Evolutionary conservation across 2,113 vertebrate species (phyloP), one percentile per base, ranked within the genome.

Genomic region (Reinhardtius hippoglossoides): DNA sequence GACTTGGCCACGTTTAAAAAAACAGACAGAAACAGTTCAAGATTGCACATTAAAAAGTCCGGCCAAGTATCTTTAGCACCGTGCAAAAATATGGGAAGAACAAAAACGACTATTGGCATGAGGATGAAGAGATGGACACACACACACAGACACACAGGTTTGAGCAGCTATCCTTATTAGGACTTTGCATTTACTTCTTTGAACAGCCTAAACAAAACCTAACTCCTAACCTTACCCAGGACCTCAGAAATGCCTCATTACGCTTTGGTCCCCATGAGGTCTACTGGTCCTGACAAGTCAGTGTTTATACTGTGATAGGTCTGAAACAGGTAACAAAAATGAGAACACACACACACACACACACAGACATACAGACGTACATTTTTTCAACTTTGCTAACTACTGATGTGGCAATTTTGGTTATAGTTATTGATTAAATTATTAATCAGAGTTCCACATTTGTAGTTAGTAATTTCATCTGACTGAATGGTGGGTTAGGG

Each of bases 1-100:
- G 60, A 48, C 9, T 35, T 48, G 40, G 56, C 70, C 52, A 21
- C 58, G 40, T 86, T 71, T 78, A 13, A 74, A 68, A 79, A 16
- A 18, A 78, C n/a, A 68, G 26, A 70, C 26, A 62, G 63, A 23
- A 2, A 9, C 12, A 58, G 54, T n/a, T 50, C 27, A 77, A 40
- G 40, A 62, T 23, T 73, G 52, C 18, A 52, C 20, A 56, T 61
- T 44, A 68, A 14, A 73, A 57, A 12, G 23, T 16, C 5, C 10
- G 76, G 23, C 15, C 40, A 59, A 56, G 15, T 20, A 40, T 54
- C 14, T 48, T 52, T 13, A 20, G 37, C 26, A 58, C 23, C 62
- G 9, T 73, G 77, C 5, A 82, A 21, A 57, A 5, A 48, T 59
- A 20, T 26, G 5, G 16, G 37, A 81, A 35, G 42, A 64, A 66